Conservation (phyloP, 2,113 vertebrate genomes). For the Motacilla alba region DNA sequence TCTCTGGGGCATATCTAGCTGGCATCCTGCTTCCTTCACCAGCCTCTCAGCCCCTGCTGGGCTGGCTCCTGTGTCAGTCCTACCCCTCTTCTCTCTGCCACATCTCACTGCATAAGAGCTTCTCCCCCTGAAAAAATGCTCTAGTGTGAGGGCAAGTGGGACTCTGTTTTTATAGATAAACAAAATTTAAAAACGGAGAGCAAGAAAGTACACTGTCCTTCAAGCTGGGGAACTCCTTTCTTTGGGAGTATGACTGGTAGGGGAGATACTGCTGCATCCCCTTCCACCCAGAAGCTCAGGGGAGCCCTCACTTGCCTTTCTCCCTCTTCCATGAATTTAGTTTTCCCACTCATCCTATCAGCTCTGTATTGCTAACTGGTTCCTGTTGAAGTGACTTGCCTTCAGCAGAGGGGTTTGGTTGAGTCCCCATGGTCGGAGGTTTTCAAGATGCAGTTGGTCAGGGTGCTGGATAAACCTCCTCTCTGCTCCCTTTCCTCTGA, state of each 20-base stretch:
- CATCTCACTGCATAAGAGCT: neutral
- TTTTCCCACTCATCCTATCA: neutral
- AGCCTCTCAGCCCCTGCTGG: neutral
- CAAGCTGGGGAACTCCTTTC: neutral
- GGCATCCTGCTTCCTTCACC: neutral
- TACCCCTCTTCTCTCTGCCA: neutral
- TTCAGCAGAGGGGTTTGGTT: neutral
- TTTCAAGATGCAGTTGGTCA: neutral
- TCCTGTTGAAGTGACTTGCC: neutral
- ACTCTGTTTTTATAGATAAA: neutral
- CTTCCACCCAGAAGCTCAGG: neutral
- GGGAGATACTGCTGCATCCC: neutral
- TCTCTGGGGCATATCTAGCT: fast-evolving
- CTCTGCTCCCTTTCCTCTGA: neutral
- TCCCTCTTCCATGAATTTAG: neutral
- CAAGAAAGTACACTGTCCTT: neutral
- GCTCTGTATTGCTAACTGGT: neutral
- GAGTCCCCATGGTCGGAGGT: neutral
- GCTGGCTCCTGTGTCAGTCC: neutral
- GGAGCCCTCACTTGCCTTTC: neutral
- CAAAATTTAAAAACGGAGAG: neutral
- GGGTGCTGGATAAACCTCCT: neutral
- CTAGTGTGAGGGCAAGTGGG: neutral
- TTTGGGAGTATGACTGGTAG: neutral
- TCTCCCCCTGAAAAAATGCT: neutral